Conservation (phyloP, 2,113 vertebrate species). For the Pandion haliaetus region DNA sequence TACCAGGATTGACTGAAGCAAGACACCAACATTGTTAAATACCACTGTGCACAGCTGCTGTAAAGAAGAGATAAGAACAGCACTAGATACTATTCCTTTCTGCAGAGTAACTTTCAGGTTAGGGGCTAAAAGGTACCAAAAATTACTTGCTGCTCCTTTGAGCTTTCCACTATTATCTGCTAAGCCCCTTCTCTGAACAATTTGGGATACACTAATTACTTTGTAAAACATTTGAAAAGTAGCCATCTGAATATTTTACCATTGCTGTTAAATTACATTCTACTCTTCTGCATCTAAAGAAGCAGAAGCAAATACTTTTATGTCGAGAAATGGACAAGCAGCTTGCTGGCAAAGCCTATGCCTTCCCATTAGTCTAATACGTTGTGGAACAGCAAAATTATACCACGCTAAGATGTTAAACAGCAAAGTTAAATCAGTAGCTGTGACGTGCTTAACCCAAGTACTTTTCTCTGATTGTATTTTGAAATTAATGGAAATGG, state of each 20-base stretch:
- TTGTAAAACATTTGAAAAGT: not conserved
- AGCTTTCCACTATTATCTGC: not conserved
- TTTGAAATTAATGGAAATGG: not conserved
- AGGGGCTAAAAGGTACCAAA: not conserved
- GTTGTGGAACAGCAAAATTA: not conserved
- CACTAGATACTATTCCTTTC: not conserved
- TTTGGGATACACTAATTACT: not conserved
- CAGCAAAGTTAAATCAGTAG: not conserved
- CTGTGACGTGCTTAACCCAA: not conserved
- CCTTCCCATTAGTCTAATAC: not conserved
- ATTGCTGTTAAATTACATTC: not conserved
- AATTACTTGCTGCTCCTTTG: not conserved
- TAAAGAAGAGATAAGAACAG: not conserved
- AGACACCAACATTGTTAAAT: not conserved
- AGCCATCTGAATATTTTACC: not conserved
- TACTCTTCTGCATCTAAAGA: not conserved
- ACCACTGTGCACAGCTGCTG: not conserved
- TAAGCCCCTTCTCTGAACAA: not conserved
- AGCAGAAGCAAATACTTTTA: not conserved
- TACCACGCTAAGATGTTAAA: not conserved
- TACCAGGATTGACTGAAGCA: not conserved
- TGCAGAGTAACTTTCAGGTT: not conserved
- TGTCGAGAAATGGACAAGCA: not conserved
- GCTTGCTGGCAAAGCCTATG: not conserved
- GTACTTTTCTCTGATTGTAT: not conserved